phyloP scores from a whole-genome alignment of 2,888 invertebrate genomes.

The Cephonodes hylas region DNA sequence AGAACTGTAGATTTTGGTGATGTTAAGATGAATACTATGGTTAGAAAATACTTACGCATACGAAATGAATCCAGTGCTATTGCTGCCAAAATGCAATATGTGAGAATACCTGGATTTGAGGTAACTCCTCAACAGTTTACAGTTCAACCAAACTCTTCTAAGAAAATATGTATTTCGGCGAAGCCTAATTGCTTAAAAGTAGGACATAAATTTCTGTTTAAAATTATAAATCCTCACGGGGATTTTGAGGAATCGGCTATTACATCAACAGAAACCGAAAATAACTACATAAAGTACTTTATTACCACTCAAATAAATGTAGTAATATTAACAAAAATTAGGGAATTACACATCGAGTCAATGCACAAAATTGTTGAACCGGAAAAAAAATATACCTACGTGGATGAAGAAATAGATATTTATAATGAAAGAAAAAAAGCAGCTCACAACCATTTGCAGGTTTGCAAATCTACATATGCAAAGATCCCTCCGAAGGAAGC shows the following conservation, averaged over 20 bases:
- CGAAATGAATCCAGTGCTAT: slow-evolving; percentile 65
- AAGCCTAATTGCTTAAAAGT: slow-evolving; percentile 57
- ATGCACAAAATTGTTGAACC: slow-evolving; percentile 58
- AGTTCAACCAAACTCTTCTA: slow-evolving; percentile 59
- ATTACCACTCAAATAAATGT: slow-evolving; percentile 49
- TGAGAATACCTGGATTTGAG: slow-evolving; percentile 57
- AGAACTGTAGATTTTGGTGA: slow-evolving; percentile 67
- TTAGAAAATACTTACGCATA: slow-evolving; percentile 59
- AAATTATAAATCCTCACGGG: slow-evolving; percentile 56
- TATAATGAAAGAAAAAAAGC: slow-evolving; percentile 37
- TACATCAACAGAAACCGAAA: slow-evolving; percentile 29
- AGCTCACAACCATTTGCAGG: slow-evolving; percentile 43
- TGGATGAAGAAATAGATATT: slow-evolving; percentile 41
- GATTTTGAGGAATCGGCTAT: slow-evolving; percentile 23
- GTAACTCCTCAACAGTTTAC: slow-evolving; percentile 59
- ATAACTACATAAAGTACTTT: slow-evolving; percentile 45
- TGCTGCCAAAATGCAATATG: slow-evolving; percentile 61
- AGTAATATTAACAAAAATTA: slow-evolving; percentile 38
- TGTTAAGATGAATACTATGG: slow-evolving; percentile 55
- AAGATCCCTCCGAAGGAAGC: slow-evolving; percentile 39
- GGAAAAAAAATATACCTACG: slow-evolving; percentile 51
- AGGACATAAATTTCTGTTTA: slow-evolving; percentile 45
- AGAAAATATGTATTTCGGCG: slow-evolving; percentile 45
- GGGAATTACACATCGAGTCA: slow-evolving; percentile 46
- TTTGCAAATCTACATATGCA: slow-evolving; percentile 37